A percentile compares a stretch with the other conserved stretches of the same genome.
phyloP scores from a whole-genome alignment of 2,888 invertebrate genomes.

The Philaethria dido region DNA sequence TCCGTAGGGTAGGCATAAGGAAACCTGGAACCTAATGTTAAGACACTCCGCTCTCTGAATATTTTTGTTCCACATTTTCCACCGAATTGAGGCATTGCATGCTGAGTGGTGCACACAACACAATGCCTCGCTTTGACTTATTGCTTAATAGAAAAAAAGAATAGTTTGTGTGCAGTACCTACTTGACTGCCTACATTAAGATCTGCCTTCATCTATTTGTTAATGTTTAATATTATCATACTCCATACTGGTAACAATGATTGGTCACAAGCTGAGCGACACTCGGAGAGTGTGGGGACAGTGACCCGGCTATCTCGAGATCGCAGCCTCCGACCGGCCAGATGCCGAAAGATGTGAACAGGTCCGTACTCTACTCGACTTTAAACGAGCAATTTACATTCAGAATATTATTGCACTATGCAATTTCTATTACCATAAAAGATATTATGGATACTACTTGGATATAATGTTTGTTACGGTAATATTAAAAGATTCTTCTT shows the following conservation, averaged over 20 bases:
- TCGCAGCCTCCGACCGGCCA: constrained; percentile 83
- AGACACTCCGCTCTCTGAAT: too few relatives aligned
- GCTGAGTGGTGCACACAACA: too few relatives aligned
- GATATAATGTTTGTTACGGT: constrained; percentile 1
- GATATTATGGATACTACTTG: not conserved
- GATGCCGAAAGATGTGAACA: constrained; percentile 81
- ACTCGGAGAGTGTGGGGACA: constrained; percentile 64
- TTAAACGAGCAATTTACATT: constrained; percentile 43
- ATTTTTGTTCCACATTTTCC: too few relatives aligned
- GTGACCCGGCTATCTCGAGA: constrained; percentile 79
- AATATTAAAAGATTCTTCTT: too few relatives aligned
- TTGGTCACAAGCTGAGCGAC: constrained; percentile 33
- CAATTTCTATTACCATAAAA: constrained; percentile 20
- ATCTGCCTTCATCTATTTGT: not conserved
- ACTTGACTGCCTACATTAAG: too few relatives aligned
- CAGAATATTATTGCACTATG: constrained; percentile 26
- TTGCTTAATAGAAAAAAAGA: too few relatives aligned
- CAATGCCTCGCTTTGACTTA: too few relatives aligned
- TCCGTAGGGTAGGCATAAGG: too few relatives aligned
- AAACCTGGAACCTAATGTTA: too few relatives aligned
- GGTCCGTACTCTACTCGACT: constrained; percentile 57
- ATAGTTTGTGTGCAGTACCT: too few relatives aligned
- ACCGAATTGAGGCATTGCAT: too few relatives aligned
- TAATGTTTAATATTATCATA: not conserved
- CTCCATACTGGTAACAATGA: constrained; percentile 5